Base-by-base conservation (phyloP, 2,888 invertebrate genomes). In the Melanostoma mellinum region DNA sequence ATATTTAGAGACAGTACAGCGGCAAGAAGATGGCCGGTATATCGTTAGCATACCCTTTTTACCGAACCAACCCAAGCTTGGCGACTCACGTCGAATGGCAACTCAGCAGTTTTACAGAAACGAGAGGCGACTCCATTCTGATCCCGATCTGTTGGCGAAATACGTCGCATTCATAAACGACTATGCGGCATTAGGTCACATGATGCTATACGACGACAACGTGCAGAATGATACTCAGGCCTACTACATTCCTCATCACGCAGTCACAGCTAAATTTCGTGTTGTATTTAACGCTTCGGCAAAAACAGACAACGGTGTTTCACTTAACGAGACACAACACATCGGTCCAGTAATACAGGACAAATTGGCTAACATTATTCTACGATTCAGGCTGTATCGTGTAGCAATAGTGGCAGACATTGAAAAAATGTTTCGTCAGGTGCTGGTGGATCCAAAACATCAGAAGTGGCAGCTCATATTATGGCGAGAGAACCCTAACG, bases 151-250 rank as follows among this genome's bases (percentile, higher is more conserved):
- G 33, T 46, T 60, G 55, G 52, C 65, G 4, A 40, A 74, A 53
- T 74, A 84, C 50, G 20, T 53, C 6, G 10, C 44, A 52, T 84
- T 72, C 40, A 73, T 77, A 68, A 30, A 48, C 3, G 82, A 84
- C 2, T 84, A 78, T 40, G 35, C 58, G n/a, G 50, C 58, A 8
- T 38, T 67, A 4, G 68, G 68, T 10, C 76, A 77, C 52, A 69
- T 76, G 63, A n/a, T n/a, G n/a, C 46, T 58, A 10, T 42, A 4
- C 20, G 42, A 63, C 10, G 63, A 10, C 2, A 35, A 35, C 8
- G 9, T 46, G 8, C 2, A n/a, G 0, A 35, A 63, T 2, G 53
- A 6, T 20, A 4, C 42, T 4, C 40, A 48, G 8, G 32, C 40
- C 9, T 58, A 77, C 20, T 77, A 71, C 46, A 55, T 78, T n/a